Evolutionary conservation across 92 coral and sea anemone species (phyloP), one percentile per base, ranked within the genome.

Genomic region (Meandrina meandrites): DNA sequence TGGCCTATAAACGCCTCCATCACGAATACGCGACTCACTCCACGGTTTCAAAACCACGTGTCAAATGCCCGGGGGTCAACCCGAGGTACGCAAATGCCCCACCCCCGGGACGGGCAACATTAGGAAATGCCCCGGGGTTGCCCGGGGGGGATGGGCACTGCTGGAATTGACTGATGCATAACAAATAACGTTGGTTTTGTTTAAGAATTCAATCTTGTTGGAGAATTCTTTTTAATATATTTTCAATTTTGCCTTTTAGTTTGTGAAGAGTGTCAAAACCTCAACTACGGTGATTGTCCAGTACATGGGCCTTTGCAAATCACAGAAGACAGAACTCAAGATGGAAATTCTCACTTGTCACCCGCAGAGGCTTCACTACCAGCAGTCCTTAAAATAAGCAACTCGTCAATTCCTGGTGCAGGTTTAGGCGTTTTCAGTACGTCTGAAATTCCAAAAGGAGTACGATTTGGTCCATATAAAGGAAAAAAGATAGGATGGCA

Each of bases 251-350:
- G 53, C 4, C 7, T 19, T 51, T 31, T 17, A 94, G 94, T 73
- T 78, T 94, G 96, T 32, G 96, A 94, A 84, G 94, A 94, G 34
- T 94, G 96, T 30, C 96, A 94, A 72, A 94, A 91, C 12, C 89
- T 94, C 28, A 75, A 89, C 76, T 89, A 89, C 57, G 96, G 90
- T 48, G 96, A 94, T 28, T 94, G 96, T 51, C 93, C 96, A 17
- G 75, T 54, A 8, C 96, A 94, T 31, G 94, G 94, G 18, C 93
- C 94, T 2, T 85, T 94, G 24, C 82, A 88, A 24, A 31, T 84
- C 32, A 71, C 91, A 6, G 89, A 83, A 30, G 96, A 94, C 76
- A 86, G 76, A 18, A 8, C 32, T 12, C 18, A 40, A 40, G 90
- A 50, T 8, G 72, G 45, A 37, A 31, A 8, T 36, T 13, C 28